Conservation (phyloP, 2,797 vertebrate species). For the Thaleichthys pacificus region DNA sequence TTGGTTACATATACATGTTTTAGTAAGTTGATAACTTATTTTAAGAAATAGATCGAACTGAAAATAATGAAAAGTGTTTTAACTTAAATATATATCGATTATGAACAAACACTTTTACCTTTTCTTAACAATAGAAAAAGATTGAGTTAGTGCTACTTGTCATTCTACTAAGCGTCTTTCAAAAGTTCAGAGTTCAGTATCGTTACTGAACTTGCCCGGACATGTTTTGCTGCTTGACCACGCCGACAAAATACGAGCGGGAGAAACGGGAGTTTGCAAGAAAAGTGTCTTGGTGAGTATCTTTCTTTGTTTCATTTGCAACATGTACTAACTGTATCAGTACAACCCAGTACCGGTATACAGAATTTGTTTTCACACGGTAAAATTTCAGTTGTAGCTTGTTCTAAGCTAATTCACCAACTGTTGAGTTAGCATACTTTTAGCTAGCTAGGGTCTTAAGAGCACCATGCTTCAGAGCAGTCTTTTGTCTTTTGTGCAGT, state of each 20-base stretch:
- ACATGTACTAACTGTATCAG: neutral
- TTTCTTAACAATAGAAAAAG: neutral
- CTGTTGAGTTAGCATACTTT: neutral
- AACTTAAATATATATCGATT: neutral
- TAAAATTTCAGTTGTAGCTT: neutral
- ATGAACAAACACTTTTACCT: neutral
- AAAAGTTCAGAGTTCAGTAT: neutral
- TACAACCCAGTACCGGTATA: neutral
- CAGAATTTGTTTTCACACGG: neutral
- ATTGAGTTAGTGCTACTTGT: neutral
- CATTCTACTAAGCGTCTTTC: neutral
- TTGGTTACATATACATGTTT: slow-evolving; percentile 18
- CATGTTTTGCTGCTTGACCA: neutral
- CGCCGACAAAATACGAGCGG: neutral
- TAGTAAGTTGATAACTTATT: slow-evolving; percentile 18
- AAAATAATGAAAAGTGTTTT: slow-evolving; percentile 3
- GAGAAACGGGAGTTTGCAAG: neutral
- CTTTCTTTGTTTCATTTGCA: neutral
- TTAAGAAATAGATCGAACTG: slow-evolving; percentile 15
- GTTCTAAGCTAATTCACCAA: neutral
- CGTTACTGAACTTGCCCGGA: neutral
- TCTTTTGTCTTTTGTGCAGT: neutral
- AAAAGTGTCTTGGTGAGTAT: neutral
- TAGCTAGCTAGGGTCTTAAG: neutral
- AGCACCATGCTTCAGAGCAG: neutral